A percentile compares a stretch with the other conserved stretches of the same genome.
phyloP scores from a whole-genome alignment of 2,888 invertebrate genomes.

The Melanargia galathea region DNA sequence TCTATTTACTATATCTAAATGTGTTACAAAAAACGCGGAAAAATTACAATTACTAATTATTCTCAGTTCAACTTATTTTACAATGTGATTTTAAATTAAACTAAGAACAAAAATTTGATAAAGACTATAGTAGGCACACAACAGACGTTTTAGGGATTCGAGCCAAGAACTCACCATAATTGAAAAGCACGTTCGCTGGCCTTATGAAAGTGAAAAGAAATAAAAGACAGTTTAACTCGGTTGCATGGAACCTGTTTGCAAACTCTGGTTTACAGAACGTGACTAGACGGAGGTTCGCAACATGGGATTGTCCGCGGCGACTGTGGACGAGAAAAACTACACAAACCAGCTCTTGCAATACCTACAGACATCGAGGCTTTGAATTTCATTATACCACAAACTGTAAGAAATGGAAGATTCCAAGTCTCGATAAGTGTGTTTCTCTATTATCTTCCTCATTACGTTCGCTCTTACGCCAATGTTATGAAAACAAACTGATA shows the following conservation, averaged over 20 bases:
- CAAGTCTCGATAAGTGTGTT: background rate
- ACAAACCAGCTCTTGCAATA: slow-evolving; percentile 9
- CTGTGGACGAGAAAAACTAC: slow-evolving; percentile 40
- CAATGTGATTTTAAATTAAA: background rate
- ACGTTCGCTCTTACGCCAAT: background rate
- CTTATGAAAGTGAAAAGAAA: slow-evolving; percentile 64
- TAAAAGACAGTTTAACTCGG: slow-evolving; percentile 65
- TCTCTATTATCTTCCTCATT: background rate
- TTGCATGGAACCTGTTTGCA: slow-evolving; percentile 70
- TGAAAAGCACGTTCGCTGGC: slow-evolving; percentile 59
- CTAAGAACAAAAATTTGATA: slow-evolving; percentile 41
- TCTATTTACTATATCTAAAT: background rate
- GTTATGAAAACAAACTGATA: slow-evolving; percentile 16
- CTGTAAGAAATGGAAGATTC: slow-evolving; percentile 19
- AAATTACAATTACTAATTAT: too few species aligned
- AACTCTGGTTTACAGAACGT: slow-evolving; percentile 77
- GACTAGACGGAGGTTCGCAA: slow-evolving; percentile 70
- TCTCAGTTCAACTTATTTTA: too few species aligned
- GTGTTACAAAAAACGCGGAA: too few species aligned
- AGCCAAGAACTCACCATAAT: slow-evolving; percentile 58
- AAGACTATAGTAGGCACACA: slow-evolving; percentile 64
- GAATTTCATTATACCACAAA: slow-evolving; percentile 6
- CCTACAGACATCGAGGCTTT: slow-evolving; percentile 17
- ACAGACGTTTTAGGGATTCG: slow-evolving; percentile 57
- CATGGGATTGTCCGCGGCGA: slow-evolving; percentile 62